phyloP scores from a whole-genome alignment of 2,888 invertebrate species.

The Aromia moschata region DNA sequence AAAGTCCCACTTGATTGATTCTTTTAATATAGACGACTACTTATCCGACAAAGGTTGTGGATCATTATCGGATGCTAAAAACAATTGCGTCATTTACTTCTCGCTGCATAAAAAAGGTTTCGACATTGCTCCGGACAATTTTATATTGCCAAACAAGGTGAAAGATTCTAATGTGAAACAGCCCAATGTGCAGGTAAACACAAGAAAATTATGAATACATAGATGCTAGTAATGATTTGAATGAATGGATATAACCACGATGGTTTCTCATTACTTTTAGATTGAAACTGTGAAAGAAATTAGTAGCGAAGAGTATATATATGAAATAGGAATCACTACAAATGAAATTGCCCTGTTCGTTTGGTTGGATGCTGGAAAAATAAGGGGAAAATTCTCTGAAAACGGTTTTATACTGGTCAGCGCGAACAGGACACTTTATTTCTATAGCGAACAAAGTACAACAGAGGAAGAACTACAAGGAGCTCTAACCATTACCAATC shows the following conservation, averaged over 20 bases:
- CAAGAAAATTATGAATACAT: slow-evolving; percentile 7
- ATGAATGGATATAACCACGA: not conserved
- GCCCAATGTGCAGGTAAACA: slow-evolving; percentile 68
- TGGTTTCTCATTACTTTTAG: slow-evolving; percentile 35
- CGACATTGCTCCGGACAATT: slow-evolving; percentile 70
- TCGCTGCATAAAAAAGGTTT: slow-evolving; percentile 64
- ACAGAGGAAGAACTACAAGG: slow-evolving; percentile 44
- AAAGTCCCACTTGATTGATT: slow-evolving; percentile 41
- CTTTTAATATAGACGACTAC: slow-evolving; percentile 51
- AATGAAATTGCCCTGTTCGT: slow-evolving; percentile 73
- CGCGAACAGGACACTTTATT: slow-evolving; percentile 46
- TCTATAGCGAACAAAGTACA: slow-evolving; percentile 44
- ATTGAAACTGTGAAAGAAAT: slow-evolving; percentile 44
- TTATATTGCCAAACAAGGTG: slow-evolving; percentile 71
- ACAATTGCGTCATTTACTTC: slow-evolving; percentile 63
- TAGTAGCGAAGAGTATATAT: slow-evolving; percentile 42
- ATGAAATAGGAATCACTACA: slow-evolving; percentile 60
- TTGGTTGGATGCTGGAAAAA: slow-evolving; percentile 70
- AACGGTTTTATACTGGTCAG: slow-evolving; percentile 72
- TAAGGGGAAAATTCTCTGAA: slow-evolving; percentile 74
- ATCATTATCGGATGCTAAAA: slow-evolving; percentile 46
- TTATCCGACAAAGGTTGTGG: slow-evolving; percentile 57
- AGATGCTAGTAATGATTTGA: not conserved
- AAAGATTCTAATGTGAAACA: slow-evolving; percentile 65
- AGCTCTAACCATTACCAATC: slow-evolving; percentile 52